These are phyloP conservation scores for Neria commutata DNA, from an alignment of 2,888 invertebrate genomes.

Conservation along the genomic window DNA sequence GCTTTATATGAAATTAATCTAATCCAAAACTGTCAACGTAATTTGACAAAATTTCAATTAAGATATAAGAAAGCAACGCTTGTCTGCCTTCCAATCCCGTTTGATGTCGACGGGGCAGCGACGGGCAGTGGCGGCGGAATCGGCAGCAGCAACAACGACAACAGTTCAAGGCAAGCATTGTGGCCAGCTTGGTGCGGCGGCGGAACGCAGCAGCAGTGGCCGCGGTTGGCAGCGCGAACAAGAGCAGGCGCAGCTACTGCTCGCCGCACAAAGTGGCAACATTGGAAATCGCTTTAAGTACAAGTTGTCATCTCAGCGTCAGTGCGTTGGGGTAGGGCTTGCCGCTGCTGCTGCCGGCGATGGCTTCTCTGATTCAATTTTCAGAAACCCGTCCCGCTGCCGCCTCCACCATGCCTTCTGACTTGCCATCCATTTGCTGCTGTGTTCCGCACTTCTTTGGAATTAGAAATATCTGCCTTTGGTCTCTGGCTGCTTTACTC, in stretches of 20 bases:
- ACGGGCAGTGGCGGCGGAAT: conserved; percentile 28
- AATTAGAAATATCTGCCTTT: no score
- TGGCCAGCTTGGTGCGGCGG: not conserved
- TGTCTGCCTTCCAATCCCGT: conserved; percentile 44
- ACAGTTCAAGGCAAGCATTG: not conserved
- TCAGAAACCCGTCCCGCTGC: no score
- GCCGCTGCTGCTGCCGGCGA: no score
- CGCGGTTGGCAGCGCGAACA: not conserved
- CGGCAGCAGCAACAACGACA: not conserved
- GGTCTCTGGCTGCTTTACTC: no score
- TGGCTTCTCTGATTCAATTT: no score
- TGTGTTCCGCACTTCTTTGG: no score
- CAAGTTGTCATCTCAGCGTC: not conserved
- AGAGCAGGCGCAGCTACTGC: not conserved
- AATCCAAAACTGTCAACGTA: conserved; percentile 52
- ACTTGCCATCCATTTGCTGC: no score
- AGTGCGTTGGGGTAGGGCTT: no score
- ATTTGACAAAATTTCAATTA: conserved; percentile 55
- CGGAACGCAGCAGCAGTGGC: not conserved
- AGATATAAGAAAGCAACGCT: conserved; percentile 49
- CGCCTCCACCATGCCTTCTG: no score
- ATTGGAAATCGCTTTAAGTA: conserved; percentile 1
- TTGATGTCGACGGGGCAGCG: conserved; percentile 26
- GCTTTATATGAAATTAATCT: conserved; percentile 44
- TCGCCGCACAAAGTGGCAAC: not conserved